Base-by-base conservation (phyloP, 2,113 vertebrate genomes). In the Rhea pennata region DNA sequence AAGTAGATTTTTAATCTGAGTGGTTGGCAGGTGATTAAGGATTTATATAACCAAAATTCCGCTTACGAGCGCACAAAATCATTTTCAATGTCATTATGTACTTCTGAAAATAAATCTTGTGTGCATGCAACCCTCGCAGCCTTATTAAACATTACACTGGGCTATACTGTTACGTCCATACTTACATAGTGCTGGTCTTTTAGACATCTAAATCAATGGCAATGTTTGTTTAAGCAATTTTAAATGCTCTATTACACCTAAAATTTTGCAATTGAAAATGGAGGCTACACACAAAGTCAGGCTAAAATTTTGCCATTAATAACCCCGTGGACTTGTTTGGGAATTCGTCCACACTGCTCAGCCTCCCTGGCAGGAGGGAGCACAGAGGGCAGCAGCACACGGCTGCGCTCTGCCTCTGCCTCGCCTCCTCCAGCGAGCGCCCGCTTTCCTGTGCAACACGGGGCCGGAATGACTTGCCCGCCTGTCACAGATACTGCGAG, bases 401-500 rank as follows among this genome's bases (percentile, higher is more conserved):
- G 15, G 22, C 36, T 2, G 24, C 5, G 23, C 22, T 3, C 16
- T 1, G 58, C 15, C 50, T 71, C 46, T 26, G 33, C 31, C 54
- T 56, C 8, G 54, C 29, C 54, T 29, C 26, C 26, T 26, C 27
- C 54, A 15, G 14, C 54, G 7, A 71, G 40, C 0, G 15, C 3
- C 22, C 29, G 22, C 48, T 13, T 2, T 24, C 36, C 36, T 4
- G 24, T 6, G 4, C 24, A 2, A 1, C 0, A 19, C 6, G 13
- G 40, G 9, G 27, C 2, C 39, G 4, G 26, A 39, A 4, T 21
- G 4, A 3, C 0, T 8, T 1, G 39, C 19, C 1, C 8, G 31
- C 26, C 17, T 2, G 2, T 50, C 1, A 14, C 79, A 7, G 12
- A 0, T 2, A 12, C 42, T 26, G 1, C 0, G 9, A 29, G 10